Evolutionary conservation across 1,140 invertebrate genomes (phyloP), one percentile per base, ranked within the genome.

Genomic region (Pemphigus obesinymphae): DNA sequence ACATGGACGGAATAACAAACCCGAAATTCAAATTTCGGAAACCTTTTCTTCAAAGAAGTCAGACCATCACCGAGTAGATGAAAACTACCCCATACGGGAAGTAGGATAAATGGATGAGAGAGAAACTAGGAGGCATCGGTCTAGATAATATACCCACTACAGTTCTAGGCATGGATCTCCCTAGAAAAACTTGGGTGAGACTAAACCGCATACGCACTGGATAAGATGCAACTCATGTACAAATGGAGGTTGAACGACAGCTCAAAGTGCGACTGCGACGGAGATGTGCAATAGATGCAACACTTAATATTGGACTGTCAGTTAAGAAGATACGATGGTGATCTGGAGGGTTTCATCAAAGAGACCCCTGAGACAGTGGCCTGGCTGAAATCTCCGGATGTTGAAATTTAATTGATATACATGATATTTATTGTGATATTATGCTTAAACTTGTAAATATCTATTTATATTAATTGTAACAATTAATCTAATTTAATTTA

Each of bases 301-400:
- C 37, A 72, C 40, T 26, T 72, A 72, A 72, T 72, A 23, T n/a
- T 72, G 40, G 23, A 72, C 40, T 72, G n/a, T n/a, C 68, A n/a
- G 17, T 7, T 72, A 48, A 48, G 40, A n/a, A 72, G 34, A 26
- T 45, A 70, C n/a, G 40, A 70, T 1, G 10, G 68, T 29, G 40
- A 72, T 26, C 23, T 72, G 68, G 23, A 72, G 40, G 68, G 48
- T 3, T 72, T 72, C 40, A 48, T 11, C 17, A 45, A 70, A 70
- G 68, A 48, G 13, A 72, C 23, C 43, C 23, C 23, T 45, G 23
- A 72, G 40, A 23, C 23, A 29, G 40, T 72, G 1, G 23, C 23
- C n/a, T 72, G 40, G 40, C n/a, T 29, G 3, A n/a, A 43, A 7
- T 72, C 23, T 10, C n/a, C 45, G 40, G 68, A 48, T 72, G 68